Percentiles rank a stretch among this genome's conserved stretches.
phyloP scores from a whole-genome alignment of 2,113 vertebrate genomes.

The Taxidea taxus region DNA sequence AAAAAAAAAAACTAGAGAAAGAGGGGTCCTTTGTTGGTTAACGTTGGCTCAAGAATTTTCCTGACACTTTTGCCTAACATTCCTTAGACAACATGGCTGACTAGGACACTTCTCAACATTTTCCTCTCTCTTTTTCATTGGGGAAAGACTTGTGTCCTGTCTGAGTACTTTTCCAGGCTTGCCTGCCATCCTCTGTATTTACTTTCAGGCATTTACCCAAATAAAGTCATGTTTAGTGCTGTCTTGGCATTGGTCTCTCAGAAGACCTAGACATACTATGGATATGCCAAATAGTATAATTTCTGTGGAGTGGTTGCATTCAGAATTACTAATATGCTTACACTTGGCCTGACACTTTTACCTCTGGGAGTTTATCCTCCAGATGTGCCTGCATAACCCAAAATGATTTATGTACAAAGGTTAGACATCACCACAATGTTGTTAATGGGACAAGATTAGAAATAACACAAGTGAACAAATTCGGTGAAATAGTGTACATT shows the following conservation, averaged over 20 bases:
- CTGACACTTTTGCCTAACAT: neutral
- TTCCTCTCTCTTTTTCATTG: neutral
- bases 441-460: neutral
- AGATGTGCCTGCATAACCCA: neutral
- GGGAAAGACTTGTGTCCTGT: neutral
- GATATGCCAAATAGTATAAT: neutral
- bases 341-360: neutral
- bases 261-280: neutral
- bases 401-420: neutral
- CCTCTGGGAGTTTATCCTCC: neutral
- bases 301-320: neutral
- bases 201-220: neutral
- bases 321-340: neutral
- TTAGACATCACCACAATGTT: neutral
- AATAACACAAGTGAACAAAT: neutral
- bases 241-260: conserved; percentile 32
- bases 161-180: neutral
- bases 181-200: neutral
- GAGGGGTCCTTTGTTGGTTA: neutral
- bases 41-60: neutral
- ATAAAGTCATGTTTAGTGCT: neutral
- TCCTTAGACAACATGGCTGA: neutral
- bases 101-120: neutral
- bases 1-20: neutral
- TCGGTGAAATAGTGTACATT: neutral